phyloP scores from a whole-genome alignment of 2,888 invertebrate genomes.

The Patella pellucida region DNA sequence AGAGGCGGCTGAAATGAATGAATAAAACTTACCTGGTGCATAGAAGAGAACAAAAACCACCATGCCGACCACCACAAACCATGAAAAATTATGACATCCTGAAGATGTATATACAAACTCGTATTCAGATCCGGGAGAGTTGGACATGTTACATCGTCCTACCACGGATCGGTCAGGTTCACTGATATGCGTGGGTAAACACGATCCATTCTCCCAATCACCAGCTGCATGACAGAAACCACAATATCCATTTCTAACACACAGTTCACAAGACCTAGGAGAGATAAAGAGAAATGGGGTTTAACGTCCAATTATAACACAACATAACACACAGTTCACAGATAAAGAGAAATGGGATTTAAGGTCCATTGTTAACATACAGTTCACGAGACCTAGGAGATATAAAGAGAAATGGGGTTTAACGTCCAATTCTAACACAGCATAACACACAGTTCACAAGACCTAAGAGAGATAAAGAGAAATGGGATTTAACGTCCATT shows the following conservation, averaged over 20 bases:
- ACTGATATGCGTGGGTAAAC: neutral
- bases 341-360: no score
- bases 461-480: no score
- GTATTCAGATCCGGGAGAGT: neutral
- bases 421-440: no score
- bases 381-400: no score
- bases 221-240: neutral
- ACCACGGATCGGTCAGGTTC: neutral
- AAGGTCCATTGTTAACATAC: no score
- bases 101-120: neutral
- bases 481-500: no score
- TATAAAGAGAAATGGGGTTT: no score
- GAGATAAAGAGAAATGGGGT: no score
- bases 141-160: neutral
- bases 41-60: neutral
- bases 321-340: no score
- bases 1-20: no score
- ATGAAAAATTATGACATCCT: neutral
- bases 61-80: conserved; percentile 3
- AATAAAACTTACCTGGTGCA: conserved; percentile 1
- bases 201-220: neutral
- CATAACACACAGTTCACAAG: no score
- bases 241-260: neutral
- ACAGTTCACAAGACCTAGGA: neutral
- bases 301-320: no score